Evolutionary conservation across 2,888 invertebrate species (phyloP), one percentile per base, ranked within the genome.

Genomic region (Geotrupes spiniger): DNA sequence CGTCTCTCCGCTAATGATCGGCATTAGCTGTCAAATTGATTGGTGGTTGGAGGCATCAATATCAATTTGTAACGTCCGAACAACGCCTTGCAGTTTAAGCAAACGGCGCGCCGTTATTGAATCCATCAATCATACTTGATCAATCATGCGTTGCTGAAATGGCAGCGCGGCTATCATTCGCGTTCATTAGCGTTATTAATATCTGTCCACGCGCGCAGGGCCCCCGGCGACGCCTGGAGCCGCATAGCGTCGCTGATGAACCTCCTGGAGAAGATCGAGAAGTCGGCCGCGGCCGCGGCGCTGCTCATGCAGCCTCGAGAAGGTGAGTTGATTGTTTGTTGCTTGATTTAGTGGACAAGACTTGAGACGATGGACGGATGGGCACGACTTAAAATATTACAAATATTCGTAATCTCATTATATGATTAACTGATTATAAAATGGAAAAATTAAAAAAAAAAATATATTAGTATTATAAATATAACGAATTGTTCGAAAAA

Each of bases 181-280:
- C 42, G 38, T 36, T 53, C 53, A 49, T 53, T 53, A 51, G 29
- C 31, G 44, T 43, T 47, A 52, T 44, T 56, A 57, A 55, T 53
- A 53, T 67, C 51, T 54, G 36, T 45, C 44, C 47, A 50, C 43
- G 31, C n/a, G n/a, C 43, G 31, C 71, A 87, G 87, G 61, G 78
- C 80, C 53, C 77, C 84, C 51, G 84, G 79, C 58, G 89, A 91
- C 73, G 85, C 86, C 8, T 92, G 91, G 91, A 82, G 80, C 63
- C 80, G 85, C 69, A 75, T 89, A 48, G 89, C 90, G 36, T 80
- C 81, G 52, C 78, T 91, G 62, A 88, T 89, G 76, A 91, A 87
- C 67, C 78, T 84, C 46, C 72, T 88, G 61, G 86, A 87, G 72
- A 79, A 80, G 66, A 74, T 85, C 53, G 80, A 85, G 62, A 80